These are phyloP conservation scores for Uromys caudimaculatus DNA, from an alignment of 2,797 vertebrate species.

Conservation along the genomic window DNA sequence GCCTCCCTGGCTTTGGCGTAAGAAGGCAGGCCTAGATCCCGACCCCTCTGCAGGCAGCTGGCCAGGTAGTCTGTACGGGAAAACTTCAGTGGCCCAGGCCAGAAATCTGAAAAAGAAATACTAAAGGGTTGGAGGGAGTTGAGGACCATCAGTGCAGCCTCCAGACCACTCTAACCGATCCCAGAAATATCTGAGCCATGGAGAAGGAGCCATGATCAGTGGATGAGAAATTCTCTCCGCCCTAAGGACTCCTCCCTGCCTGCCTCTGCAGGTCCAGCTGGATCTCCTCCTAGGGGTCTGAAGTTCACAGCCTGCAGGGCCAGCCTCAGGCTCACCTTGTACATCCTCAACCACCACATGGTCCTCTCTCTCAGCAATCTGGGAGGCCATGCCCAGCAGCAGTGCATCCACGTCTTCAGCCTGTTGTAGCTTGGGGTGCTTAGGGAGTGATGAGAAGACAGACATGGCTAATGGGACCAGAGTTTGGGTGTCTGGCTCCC, in stretches of 20 bases:
- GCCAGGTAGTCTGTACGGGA: slow-evolving; percentile 91
- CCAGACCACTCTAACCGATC: background rate
- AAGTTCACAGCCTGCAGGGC: background rate
- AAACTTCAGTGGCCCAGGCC: slow-evolving; percentile 94
- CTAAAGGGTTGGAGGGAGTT: background rate
- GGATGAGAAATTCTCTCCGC: background rate
- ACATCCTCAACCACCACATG: slow-evolving; percentile 94
- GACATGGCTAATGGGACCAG: background rate
- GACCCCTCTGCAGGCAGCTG: slow-evolving; percentile 90
- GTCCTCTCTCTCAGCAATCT: slow-evolving; percentile 95
- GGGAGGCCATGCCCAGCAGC: slow-evolving; percentile 97
- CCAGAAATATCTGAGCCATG: background rate
- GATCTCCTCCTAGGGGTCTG: background rate
- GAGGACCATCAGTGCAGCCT: background rate
- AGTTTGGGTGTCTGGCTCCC: background rate
- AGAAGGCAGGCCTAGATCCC: slow-evolving; percentile 92
- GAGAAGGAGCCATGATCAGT: background rate
- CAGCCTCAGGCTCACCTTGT: slow-evolving; percentile 88
- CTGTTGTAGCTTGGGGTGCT: slow-evolving; percentile 88
- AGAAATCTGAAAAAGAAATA: slow-evolving; percentile 91
- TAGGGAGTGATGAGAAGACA: background rate
- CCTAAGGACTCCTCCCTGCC: background rate
- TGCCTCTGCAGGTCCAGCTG: background rate
- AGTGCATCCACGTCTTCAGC: slow-evolving; percentile 90
- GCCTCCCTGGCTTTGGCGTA: slow-evolving; percentile 90